phyloP scores from a whole-genome alignment of 2,113 vertebrate genomes.

The Maccullochella peelii region DNA sequence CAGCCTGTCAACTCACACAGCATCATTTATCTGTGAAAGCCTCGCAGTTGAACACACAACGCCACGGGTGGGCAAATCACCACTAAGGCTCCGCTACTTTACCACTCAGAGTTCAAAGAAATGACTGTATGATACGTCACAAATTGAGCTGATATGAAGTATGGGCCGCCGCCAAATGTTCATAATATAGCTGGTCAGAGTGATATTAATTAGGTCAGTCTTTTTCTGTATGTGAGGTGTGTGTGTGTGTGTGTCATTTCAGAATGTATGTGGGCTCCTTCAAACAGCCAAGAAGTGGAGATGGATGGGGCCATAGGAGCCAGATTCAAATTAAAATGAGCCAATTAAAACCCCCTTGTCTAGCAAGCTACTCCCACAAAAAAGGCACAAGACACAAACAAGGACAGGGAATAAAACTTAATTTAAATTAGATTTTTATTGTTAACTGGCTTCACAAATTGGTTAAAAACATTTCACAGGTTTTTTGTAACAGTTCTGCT shows the following conservation, averaged over 20 bases:
- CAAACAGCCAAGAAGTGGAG: constrained; percentile 14
- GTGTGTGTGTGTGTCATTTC: not conserved
- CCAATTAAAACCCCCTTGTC: constrained; percentile 57
- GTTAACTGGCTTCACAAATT: constrained; percentile 41
- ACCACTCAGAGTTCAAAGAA: constrained; percentile 16
- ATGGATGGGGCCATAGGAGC: not conserved
- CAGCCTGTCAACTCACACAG: constrained; percentile 49
- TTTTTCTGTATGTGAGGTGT: not conserved
- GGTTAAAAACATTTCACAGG: constrained; percentile 27
- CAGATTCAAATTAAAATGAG: constrained; percentile 53
- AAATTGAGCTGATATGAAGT: constrained; percentile 40
- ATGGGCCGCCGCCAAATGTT: constrained; percentile 8
- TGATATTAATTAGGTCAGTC: not conserved
- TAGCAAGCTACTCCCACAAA: not conserved
- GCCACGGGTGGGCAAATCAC: constrained; percentile 44
- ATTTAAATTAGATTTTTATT: constrained; percentile 36
- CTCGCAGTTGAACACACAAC: constrained; percentile 35
- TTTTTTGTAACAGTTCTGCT: not conserved
- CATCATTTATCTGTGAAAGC: constrained; percentile 66
- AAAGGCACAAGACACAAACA: constrained; percentile 30
- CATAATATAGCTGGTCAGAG: constrained; percentile 15
- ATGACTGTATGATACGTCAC: constrained; percentile 1
- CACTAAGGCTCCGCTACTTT: not conserved
- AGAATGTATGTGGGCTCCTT: constrained; percentile 28
- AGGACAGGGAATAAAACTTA: constrained; percentile 35